phyloP scores from a whole-genome alignment of 1,140 invertebrate genomes.

The Leptinotarsa lineolata region DNA sequence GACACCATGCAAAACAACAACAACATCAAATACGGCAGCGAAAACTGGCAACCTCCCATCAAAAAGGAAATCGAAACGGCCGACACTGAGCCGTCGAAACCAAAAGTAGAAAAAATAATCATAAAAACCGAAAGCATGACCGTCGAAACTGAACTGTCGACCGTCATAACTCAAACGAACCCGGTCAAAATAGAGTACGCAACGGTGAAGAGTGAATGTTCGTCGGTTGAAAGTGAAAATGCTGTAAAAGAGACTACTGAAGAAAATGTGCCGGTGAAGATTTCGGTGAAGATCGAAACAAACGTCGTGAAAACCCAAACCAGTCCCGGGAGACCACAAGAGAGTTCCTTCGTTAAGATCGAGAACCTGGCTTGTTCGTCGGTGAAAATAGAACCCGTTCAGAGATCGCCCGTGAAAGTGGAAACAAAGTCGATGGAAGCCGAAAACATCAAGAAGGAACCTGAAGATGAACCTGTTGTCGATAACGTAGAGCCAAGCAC shows the following conservation, averaged over 20 bases:
- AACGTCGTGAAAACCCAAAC: conserved; percentile 12
- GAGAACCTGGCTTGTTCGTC: conserved; percentile 21
- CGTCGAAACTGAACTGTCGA: conserved; percentile 23
- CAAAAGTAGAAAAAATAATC: conserved; percentile 24
- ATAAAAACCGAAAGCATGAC: conserved; percentile 26
- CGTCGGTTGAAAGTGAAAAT: neutral
- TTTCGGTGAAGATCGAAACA: conserved; percentile 33
- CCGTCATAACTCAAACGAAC: conserved; percentile 4
- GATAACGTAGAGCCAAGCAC: conserved; percentile 36
- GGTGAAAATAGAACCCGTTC: conserved; percentile 28
- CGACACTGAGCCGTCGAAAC: conserved; percentile 4
- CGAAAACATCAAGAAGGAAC: neutral
- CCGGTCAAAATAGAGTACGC: conserved; percentile 22
- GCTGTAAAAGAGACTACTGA: neutral
- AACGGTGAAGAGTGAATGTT: conserved; percentile 3
- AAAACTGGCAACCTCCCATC: conserved; percentile 14
- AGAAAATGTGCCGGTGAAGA: conserved; percentile 10
- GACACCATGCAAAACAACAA: conserved; percentile 17
- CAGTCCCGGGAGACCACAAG: conserved; percentile 14
- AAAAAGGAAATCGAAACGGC: conserved; percentile 29
- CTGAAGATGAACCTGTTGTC: conserved; percentile 10
- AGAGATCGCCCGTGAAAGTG: conserved; percentile 32
- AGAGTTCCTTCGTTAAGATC: conserved; percentile 22
- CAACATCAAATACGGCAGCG: conserved; percentile 14
- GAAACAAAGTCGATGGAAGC: conserved; percentile 40